Conservation (phyloP, 2,113 vertebrate genomes). For the Silurus asotus region DNA sequence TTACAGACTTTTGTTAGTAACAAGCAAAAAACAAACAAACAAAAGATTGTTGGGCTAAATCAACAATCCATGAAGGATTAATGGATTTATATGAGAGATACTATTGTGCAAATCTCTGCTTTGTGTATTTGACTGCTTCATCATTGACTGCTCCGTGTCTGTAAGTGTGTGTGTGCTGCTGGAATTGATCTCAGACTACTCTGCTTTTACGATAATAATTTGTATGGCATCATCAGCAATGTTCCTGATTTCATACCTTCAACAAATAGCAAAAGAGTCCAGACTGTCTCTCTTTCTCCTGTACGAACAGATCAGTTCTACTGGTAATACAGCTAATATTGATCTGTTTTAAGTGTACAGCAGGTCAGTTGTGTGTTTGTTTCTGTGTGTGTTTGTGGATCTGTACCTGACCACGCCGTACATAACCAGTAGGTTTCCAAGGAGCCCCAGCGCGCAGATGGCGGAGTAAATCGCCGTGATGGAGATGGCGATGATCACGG, state of each 20-base stretch:
- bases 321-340: not conserved
- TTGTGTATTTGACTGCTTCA: not conserved
- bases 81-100: too few species aligned
- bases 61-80: too few species aligned
- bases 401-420: conserved; percentile 90
- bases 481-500: conserved; percentile 82
- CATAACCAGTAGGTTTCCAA: conserved; percentile 94
- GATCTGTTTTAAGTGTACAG: not conserved
- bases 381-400: not conserved
- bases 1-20: not conserved
- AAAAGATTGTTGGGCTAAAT: too few species aligned
- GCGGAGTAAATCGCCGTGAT: conserved; percentile 91
- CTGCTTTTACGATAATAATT: not conserved
- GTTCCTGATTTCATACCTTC: not conserved
- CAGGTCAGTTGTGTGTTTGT: not conserved
- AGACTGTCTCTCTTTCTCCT: too few species aligned
- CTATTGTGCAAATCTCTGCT: not conserved
- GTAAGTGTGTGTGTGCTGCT: not conserved
- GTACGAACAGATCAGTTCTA: not conserved
- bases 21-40: too few species aligned
- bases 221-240: not conserved
- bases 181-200: not conserved
- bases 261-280: not conserved
- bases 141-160: not conserved
- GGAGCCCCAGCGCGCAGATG: conserved; percentile 90